Evolutionary conservation across 2,888 invertebrate genomes (phyloP).

Genomic region (Apotomis capreana): DNA sequence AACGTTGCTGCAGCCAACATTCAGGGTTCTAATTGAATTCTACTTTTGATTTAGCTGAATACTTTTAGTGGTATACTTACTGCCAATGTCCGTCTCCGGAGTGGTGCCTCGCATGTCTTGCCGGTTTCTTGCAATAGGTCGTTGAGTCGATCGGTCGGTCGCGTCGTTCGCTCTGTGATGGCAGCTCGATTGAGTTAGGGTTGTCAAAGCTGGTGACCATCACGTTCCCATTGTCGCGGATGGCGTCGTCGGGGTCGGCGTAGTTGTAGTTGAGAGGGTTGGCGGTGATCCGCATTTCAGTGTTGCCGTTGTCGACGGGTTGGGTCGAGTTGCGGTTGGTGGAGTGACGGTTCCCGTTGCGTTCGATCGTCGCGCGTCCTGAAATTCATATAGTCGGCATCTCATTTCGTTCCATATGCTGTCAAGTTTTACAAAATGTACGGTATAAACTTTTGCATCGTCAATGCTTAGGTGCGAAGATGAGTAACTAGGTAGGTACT

Average conservation of each 20-base stretch:
- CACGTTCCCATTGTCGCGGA: conserved; percentile 76
- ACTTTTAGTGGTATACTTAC: conserved; percentile 67
- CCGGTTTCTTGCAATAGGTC: conserved; percentile 87
- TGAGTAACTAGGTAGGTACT: too few relatives aligned
- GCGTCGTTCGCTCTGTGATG: conserved; percentile 76
- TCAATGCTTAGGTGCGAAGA: too few relatives aligned
- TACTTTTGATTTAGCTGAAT: conserved; percentile 35
- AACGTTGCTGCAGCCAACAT: conserved; percentile 19
- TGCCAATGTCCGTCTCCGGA: conserved; percentile 79
- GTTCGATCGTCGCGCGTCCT: conserved; percentile 85
- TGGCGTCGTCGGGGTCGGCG: conserved; percentile 86
- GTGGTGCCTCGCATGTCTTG: conserved; percentile 66
- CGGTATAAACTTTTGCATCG: too few relatives aligned
- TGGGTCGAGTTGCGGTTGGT: conserved; percentile 71
- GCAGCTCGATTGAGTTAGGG: conserved; percentile 88
- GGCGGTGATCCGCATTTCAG: conserved; percentile 89
- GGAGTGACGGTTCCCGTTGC: conserved; percentile 77
- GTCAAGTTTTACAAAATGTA: too few relatives aligned
- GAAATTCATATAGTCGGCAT: conserved; percentile 23
- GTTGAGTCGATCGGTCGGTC: conserved; percentile 84
- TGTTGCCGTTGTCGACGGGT: conserved; percentile 63
- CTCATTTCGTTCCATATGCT: too few relatives aligned
- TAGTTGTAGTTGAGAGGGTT: conserved; percentile 90
- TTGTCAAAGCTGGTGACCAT: conserved; percentile 89
- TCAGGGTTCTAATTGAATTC: conserved; percentile 21